Percentiles rank a stretch among this genome's conserved stretches.
These are phyloP conservation scores for Plusia festucae DNA, from an alignment of 2,888 invertebrate species.

Conservation along the genomic window DNA sequence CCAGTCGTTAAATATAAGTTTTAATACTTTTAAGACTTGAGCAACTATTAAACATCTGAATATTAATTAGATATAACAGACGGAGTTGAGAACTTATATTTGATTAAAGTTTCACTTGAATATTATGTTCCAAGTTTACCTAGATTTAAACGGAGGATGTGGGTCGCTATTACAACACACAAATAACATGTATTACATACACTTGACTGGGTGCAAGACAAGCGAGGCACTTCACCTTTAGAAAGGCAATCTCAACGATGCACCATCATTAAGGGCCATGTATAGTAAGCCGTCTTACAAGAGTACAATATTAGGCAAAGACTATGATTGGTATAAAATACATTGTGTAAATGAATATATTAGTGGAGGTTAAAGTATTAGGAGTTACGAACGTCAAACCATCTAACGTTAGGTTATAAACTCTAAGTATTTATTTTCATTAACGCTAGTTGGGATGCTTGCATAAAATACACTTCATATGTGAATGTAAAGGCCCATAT, in stretches of 20 bases:
- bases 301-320: neutral
- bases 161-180: neutral
- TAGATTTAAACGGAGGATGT: neutral
- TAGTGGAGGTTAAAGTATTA: neutral
- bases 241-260: constrained; percentile 3
- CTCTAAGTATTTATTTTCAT: neutral
- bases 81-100: constrained; percentile 9
- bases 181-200: constrained; percentile 29
- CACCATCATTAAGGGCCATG: constrained; percentile 6
- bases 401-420: neutral
- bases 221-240: neutral
- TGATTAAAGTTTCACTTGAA: neutral
- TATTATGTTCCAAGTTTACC: neutral
- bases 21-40: constrained; percentile 29
- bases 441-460: neutral
- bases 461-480: neutral
- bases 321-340: neutral
- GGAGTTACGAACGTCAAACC: neutral
- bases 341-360: neutral
- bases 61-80: constrained; percentile 49
- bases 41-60: constrained; percentile 29
- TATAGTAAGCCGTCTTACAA: neutral
- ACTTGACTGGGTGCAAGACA: neutral
- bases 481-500: constrained; percentile 29
- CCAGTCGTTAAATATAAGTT: constrained; percentile 16